Evolutionary conservation across 2,797 vertebrate genomes (phyloP).

Genomic region (Salarias fasciatus): DNA sequence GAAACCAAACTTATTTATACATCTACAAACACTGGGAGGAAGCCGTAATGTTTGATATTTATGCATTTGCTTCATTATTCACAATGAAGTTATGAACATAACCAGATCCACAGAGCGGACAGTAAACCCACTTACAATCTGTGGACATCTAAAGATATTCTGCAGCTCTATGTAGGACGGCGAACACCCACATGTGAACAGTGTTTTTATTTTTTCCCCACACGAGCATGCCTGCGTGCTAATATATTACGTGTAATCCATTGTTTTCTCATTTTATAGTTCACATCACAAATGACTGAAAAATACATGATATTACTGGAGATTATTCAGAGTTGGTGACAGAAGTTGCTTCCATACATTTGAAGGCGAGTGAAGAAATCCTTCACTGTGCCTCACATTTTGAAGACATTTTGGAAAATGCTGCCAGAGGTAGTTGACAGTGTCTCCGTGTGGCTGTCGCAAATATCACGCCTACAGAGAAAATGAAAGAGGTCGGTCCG

Average conservation of each 20-base stretch:
- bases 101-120: constrained; percentile 12
- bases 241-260: background rate
- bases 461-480: too few species aligned
- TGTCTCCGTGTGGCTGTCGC: too few species aligned
- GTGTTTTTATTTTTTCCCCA: background rate
- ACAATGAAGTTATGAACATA: background rate
- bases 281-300: background rate
- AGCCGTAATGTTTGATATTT: background rate
- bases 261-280: background rate
- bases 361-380: too few species aligned
- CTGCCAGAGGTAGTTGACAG: too few species aligned
- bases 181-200: background rate
- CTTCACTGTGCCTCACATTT: too few species aligned
- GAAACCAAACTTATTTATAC: constrained; percentile 1
- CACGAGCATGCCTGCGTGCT: too few species aligned
- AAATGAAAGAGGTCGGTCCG: too few species aligned
- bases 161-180: background rate
- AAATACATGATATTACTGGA: too few species aligned
- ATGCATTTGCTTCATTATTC: too few species aligned
- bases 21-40: constrained; percentile 18
- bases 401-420: too few species aligned
- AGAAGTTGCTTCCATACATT: too few species aligned
- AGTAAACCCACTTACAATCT: background rate
- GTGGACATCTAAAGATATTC: constrained; percentile 4
- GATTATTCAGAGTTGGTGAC: too few species aligned